Base-by-base conservation (phyloP, 2,113 vertebrate species). In the Dermatemys mawii region DNA sequence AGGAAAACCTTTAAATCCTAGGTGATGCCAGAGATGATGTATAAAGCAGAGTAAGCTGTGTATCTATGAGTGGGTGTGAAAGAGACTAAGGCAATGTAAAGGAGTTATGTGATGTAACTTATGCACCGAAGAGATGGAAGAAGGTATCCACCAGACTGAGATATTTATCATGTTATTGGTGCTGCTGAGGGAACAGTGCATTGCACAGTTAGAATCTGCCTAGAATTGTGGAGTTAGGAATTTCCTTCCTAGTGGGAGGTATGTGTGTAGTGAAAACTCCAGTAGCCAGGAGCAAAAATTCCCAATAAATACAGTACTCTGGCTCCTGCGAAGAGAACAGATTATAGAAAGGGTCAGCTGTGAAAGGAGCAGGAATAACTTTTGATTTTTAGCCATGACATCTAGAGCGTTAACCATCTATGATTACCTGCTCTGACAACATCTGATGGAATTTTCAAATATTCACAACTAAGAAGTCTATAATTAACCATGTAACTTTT, bases 1-100 rank as follows among this genome's bases (percentile, higher is more conserved):
- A 94, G 80, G 12, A 86, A 76, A 63, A 87, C 85, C 93, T 93
- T 97, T 80, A 86, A 95, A 83, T 50, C 87, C 82, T 92, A 80
- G 53, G 78, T 78, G 2, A 53, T 81, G 78, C 57, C 38, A 44
- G 70, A 44, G 38, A 21, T 26, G 67, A 92, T 91, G 92, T n/a
- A 89, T 75, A 70, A 89, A 78, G 46, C 88, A 83, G 80, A 49
- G 87, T 83, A 83, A 94, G n/a, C 81, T 86, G 79, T 41, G 2
- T 10, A 51, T 32, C 67, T 49, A 19, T 26, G 27, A 81, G 53
- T 10, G n/a, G 73, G 78, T 88, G 89, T 50, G 57, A 67, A n/a
- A n/a, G 32, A 63, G 35, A n/a, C 60, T 67, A 67, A 50, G 84
- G 86, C 86, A 84, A 79, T 70, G 76, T 81, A 83, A 19, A 81